A percentile compares a stretch with the other conserved stretches of the same genome.
Conservation (phyloP, 1,140 invertebrate species). For the Zaprionus davidi region DNA sequence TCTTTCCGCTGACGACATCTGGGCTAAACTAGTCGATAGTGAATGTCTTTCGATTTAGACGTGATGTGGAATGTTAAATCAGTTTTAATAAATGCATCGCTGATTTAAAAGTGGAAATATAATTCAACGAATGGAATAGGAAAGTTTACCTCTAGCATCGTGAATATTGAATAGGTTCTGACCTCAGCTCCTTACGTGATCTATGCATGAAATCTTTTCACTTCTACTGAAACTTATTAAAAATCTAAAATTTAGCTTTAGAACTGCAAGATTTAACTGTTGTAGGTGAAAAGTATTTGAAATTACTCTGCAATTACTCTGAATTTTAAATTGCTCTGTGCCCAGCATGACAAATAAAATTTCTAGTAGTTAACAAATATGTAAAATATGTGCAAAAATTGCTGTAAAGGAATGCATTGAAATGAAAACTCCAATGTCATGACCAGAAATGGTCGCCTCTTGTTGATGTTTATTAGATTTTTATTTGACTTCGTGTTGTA, state of each 20-base stretch:
- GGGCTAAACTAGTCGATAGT: too few relatives aligned
- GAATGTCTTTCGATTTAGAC: neutral
- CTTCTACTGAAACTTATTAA: neutral
- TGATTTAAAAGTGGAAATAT: neutral
- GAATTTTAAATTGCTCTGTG: neutral
- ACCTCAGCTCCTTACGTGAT: neutral
- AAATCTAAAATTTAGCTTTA: neutral
- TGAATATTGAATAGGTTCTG: neutral
- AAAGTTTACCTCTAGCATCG: neutral
- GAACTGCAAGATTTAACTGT: neutral
- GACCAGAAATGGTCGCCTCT: constrained; percentile 46
- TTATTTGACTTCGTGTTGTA: constrained; percentile 76
- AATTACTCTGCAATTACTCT: neutral
- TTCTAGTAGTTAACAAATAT: neutral
- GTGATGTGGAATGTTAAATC: neutral
- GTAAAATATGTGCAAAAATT: constrained; percentile 1
- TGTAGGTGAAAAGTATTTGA: neutral
- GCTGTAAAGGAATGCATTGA: neutral
- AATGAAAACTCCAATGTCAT: neutral
- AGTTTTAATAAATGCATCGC: neutral
- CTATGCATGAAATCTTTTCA: neutral
- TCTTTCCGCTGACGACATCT: neutral
- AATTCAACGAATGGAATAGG: neutral
- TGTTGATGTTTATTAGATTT: constrained; percentile 80
- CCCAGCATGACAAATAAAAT: neutral